These are phyloP conservation scores for Protobothrops mucrosquamatus DNA, from an alignment of 2,113 vertebrate genomes.

Conservation along the genomic window DNA sequence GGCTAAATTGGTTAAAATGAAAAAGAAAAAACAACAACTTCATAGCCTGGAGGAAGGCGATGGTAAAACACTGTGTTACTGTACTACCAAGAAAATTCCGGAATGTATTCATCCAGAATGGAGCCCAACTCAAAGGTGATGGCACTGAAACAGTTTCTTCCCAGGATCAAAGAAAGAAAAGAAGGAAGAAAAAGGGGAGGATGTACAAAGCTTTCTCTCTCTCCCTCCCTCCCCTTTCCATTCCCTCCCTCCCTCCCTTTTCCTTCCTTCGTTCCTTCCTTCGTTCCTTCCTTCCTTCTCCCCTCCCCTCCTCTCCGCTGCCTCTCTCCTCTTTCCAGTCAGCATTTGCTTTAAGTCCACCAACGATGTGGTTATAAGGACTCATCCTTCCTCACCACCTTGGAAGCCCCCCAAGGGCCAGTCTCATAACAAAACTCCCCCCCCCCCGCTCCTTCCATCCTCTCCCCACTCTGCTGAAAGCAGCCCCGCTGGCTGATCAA, in stretches of 20 bases:
- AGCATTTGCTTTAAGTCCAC: slow-evolving; percentile 6
- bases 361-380: not conserved
- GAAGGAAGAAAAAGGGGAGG: not conserved
- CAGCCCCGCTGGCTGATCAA: not conserved
- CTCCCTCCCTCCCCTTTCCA: too few species aligned
- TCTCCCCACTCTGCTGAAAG: not conserved
- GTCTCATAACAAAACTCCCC: not conserved
- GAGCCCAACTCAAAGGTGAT: too few species aligned
- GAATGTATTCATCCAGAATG: too few species aligned
- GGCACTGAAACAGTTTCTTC: not conserved
- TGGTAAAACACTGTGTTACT: too few species aligned
- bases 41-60: too few species aligned
- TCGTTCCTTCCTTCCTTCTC: too few species aligned
- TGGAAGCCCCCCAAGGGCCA: not conserved
- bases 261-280: too few species aligned
- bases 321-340: not conserved
- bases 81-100: too few species aligned
- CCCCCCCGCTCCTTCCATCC: not conserved
- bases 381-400: not conserved
- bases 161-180: not conserved
- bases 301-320: too few species aligned
- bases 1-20: too few species aligned
- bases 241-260: too few species aligned
- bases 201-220: not conserved
- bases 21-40: not conserved